These are phyloP conservation scores for Callipepla californica DNA, from an alignment of 2,113 vertebrate species.

Conservation along the genomic window DNA sequence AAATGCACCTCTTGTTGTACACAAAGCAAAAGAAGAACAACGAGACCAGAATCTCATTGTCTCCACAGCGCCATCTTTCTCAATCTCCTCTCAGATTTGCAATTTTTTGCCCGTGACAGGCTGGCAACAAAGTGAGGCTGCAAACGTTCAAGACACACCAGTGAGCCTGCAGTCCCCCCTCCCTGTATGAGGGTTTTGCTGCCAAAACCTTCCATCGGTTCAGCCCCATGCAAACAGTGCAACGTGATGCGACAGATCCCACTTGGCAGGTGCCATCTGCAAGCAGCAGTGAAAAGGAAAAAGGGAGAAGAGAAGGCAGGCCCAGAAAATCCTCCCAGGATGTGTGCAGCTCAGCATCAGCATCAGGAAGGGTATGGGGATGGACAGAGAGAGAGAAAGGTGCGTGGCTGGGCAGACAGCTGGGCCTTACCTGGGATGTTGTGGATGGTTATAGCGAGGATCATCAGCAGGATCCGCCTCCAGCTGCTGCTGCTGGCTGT, in stretches of 20 bases:
- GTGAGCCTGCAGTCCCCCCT: neutral
- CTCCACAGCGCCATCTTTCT: neutral
- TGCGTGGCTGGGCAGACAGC: rapidly evolving
- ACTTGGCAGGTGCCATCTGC: rapidly evolving
- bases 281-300: neutral
- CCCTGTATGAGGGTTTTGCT: rapidly evolving
- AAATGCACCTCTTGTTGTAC: neutral
- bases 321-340: rapidly evolving
- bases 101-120: rapidly evolving
- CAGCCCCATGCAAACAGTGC: neutral
- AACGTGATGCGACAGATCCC: rapidly evolving
- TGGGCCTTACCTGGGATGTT: constrained; percentile 90
- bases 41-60: neutral
- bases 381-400: neutral
- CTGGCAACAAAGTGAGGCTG: neutral
- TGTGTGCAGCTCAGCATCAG: neutral
- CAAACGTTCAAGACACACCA: neutral
- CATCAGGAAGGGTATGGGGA: neutral
- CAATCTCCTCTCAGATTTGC: rapidly evolving
- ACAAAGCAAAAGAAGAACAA: rapidly evolving
- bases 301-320: neutral
- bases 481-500: constrained; percentile 79
- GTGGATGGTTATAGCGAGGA: constrained; percentile 96
- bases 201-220: neutral
- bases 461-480: constrained; percentile 90